A percentile compares a stretch with the other conserved stretches of the same genome.
Conservation (phyloP, 2,113 vertebrate genomes). For the Trachemys scripta region DNA sequence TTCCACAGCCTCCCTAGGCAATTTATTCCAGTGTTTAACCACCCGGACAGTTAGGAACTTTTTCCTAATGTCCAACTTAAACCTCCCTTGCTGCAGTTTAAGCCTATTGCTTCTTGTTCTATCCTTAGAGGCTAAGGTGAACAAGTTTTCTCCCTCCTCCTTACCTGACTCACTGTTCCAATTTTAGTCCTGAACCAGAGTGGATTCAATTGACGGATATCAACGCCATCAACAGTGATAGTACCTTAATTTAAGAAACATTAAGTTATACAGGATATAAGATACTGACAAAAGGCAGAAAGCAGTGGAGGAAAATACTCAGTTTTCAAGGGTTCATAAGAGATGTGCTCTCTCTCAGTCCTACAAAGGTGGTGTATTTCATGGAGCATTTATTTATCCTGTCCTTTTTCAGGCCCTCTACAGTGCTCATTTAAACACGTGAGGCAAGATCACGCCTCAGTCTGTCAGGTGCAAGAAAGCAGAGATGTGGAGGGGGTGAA, state of each 20-base stretch:
- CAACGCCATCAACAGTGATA: constrained; percentile 88
- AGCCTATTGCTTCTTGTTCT: too few relatives aligned
- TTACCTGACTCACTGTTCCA: constrained; percentile 97
- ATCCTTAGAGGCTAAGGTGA: too few relatives aligned
- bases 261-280: neutral
- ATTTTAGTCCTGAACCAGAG: constrained; percentile 92
- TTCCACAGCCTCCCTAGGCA: too few relatives aligned
- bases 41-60: too few relatives aligned
- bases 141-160: neutral
- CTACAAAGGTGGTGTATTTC: neutral
- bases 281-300: neutral
- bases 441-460: neutral
- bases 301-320: neutral
- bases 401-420: neutral
- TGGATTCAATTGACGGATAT: constrained; percentile 92
- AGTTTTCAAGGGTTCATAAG: neutral
- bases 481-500: neutral
- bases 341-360: neutral
- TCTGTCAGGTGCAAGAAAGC: neutral
- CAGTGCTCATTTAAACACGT: neutral
- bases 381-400: neutral
- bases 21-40: too few relatives aligned
- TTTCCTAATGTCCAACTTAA: too few relatives aligned
- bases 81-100: too few relatives aligned
- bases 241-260: constrained; percentile 80